Evolutionary conservation across 2,797 vertebrate species (phyloP).

Genomic region (Emydoidea blandingii): DNA sequence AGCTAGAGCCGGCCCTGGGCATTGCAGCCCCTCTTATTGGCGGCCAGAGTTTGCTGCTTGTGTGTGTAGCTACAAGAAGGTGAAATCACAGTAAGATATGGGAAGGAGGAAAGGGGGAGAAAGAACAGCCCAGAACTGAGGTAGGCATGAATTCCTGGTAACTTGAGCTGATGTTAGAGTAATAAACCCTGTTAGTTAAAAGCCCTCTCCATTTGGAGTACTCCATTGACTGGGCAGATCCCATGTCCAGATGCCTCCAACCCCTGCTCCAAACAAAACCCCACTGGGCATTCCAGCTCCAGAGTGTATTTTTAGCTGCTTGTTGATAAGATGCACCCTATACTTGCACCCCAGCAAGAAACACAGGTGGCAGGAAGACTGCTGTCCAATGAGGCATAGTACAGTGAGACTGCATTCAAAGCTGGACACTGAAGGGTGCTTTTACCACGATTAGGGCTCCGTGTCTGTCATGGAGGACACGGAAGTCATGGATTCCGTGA

Average conservation of each 20-base stretch:
- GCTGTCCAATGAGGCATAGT: background rate
- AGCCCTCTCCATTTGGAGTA: background rate
- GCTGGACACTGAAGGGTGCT: background rate
- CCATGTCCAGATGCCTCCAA: background rate
- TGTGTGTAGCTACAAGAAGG: background rate
- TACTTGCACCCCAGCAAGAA: background rate
- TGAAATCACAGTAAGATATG: background rate
- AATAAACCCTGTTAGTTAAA: background rate
- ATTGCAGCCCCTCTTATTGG: background rate
- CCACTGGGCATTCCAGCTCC: background rate
- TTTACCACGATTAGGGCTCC: background rate
- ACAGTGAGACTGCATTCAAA: background rate
- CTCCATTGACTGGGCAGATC: background rate
- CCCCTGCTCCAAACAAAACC: background rate
- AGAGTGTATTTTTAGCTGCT: background rate
- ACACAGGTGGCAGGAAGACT: background rate
- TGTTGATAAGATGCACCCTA: no score
- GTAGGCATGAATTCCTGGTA: background rate
- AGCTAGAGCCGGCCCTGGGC: no score
- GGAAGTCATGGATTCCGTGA: no score
- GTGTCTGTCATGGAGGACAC: no score
- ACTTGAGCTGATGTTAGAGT: background rate
- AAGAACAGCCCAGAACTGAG: background rate
- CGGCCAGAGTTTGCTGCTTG: background rate
- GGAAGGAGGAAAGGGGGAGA: no score